Base-by-base conservation (phyloP, 2,113 vertebrate genomes). In the Helogale parvula region DNA sequence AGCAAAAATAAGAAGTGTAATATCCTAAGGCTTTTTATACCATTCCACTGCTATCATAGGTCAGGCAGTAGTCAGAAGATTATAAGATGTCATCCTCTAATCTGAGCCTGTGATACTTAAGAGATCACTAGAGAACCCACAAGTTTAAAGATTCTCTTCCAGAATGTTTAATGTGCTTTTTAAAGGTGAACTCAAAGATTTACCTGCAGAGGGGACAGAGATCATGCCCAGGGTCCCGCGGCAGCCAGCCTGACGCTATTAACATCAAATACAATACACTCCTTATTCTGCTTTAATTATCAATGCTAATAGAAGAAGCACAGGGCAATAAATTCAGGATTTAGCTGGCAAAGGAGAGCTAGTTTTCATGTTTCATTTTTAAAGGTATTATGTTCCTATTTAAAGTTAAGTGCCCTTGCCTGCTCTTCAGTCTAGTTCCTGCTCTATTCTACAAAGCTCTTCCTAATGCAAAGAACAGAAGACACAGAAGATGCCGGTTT, bases 351-450 rank as follows among this genome's bases (percentile, higher is more conserved):
- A 96, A 86, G 92, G 87, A 93, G 97, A 72, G 87, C 84, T 54
- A 96, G 92, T 97, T 96, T 97, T 97, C 98, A 94, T 79, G 92
- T 97, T 97, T 96, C 95, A 97, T 96, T 97, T 96, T 96, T 95
- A 97, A 95, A 97, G 76, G 66, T 35, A 72, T 97, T 95, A 93
- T 88, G 94, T 90, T 94, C 95, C 72, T 95, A 69, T 95, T 96
- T 97, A 91, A 96, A 82, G 96, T 87, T 86, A 96, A 96, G 76
- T 97, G 97, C 91, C 97, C 97, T 98, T 97, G 92, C 83, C 50
- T 83, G 66, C 88, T 96, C 96, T 97, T 97, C 90, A 16, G 45
- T 83, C n/a, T 82, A 52, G 5, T 50, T 81, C 90, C 81, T 82
- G 45, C 76, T 85, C 5, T 71, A 89, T 81, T 85, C 69, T 94